Percentiles rank a stretch among this genome's conserved stretches.
Conservation (phyloP, 2,888 invertebrate species). For the Agonopterix alstromeriana region DNA sequence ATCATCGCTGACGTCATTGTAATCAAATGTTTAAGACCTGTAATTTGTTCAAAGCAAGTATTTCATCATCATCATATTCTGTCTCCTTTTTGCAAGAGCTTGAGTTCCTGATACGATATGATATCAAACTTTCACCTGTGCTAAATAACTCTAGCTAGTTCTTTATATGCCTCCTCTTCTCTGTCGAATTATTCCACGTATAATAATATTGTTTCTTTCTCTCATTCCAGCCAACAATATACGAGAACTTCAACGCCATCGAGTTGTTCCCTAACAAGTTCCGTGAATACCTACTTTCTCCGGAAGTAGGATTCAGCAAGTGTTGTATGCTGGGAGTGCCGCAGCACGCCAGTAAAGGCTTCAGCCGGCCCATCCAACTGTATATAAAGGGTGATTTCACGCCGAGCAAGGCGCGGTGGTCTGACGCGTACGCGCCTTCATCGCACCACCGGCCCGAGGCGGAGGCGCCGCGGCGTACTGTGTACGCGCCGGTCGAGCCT, state of each 20-base stretch:
- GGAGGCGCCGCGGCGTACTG: constrained; percentile 70
- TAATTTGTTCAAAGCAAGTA: no score
- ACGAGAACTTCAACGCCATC: constrained; percentile 89
- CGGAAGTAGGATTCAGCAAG: constrained; percentile 94
- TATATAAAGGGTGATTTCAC: constrained; percentile 81
- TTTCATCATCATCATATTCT: no score
- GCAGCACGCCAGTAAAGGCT: constrained; percentile 91
- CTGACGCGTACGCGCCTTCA: constrained; percentile 79
- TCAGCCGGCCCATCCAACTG: constrained; percentile 87
- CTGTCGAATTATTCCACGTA: background rate
- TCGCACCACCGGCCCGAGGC: constrained; percentile 78
- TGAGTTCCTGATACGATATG: no score
- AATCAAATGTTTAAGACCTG: no score
- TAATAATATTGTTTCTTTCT: background rate
- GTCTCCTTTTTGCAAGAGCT: no score
- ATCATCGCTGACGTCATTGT: no score
- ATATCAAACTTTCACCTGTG: no score
- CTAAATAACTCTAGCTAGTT: no score
- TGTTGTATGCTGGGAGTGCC: constrained; percentile 91
- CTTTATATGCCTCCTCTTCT: no score
- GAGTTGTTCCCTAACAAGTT: constrained; percentile 95
- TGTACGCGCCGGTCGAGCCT: constrained; percentile 68
- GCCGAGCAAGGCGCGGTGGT: constrained; percentile 79
- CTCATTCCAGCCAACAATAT: constrained; percentile 85
- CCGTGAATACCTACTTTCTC: constrained; percentile 91